A percentile compares a stretch with the other conserved stretches of the same genome.
Conservation (phyloP, 2,888 invertebrate species). For the Galerucella calmariensis region DNA sequence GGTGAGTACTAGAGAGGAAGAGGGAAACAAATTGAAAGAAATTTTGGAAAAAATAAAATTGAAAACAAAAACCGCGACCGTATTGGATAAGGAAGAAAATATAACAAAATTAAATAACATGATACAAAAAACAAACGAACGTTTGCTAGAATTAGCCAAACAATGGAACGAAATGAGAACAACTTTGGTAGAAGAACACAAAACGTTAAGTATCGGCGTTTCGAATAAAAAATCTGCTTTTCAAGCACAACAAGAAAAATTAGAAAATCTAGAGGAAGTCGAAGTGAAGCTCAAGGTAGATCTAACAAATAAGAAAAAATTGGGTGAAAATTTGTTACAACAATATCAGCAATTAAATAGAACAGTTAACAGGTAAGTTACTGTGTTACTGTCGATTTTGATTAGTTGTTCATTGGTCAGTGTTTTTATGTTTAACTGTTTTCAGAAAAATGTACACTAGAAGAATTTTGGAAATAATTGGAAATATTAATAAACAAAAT, state of each 20-base stretch:
- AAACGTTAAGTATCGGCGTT: slow-evolving; percentile 53
- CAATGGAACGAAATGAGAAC: slow-evolving; percentile 81
- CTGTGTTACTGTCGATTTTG: neutral
- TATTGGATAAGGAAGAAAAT: slow-evolving; percentile 74
- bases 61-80: slow-evolving; percentile 71
- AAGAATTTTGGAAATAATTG: slow-evolving; percentile 93
- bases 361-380: slow-evolving; percentile 64
- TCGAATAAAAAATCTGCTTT: slow-evolving; percentile 51
- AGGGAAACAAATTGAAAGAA: slow-evolving; percentile 64
- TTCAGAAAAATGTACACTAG: slow-evolving; percentile 88
- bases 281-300: slow-evolving; percentile 57
- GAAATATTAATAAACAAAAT: slow-evolving; percentile 94
- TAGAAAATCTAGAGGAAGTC: slow-evolving; percentile 62
- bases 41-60: slow-evolving; percentile 66
- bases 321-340: slow-evolving; percentile 63
- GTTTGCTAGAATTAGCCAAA: slow-evolving; percentile 72
- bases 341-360: slow-evolving; percentile 71
- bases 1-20: slow-evolving; percentile 50
- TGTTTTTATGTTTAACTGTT: slow-evolving; percentile 36
- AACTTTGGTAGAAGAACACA: slow-evolving; percentile 73
- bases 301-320: slow-evolving; percentile 61
- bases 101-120: slow-evolving; percentile 69
- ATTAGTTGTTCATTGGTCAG: neutral
- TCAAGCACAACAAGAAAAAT: slow-evolving; percentile 55
- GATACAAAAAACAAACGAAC: slow-evolving; percentile 72